Base-by-base conservation (phyloP, 2,797 vertebrate genomes). In the Antennarius maculatus region DNA sequence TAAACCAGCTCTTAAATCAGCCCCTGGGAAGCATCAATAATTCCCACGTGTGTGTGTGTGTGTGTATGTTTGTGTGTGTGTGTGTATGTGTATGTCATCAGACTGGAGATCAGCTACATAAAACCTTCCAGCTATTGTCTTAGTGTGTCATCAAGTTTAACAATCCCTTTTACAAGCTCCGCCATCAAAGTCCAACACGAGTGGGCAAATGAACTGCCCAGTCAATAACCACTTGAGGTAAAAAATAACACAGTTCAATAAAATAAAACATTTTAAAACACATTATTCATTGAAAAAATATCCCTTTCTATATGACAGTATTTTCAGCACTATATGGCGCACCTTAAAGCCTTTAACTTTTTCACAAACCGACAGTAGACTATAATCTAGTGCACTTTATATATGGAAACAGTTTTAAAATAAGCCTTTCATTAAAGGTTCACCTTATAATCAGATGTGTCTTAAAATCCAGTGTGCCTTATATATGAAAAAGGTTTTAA, bases 131-230 rank as follows among this genome's bases (percentile, higher is more conserved):
- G 51, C 72, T 69, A 60, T 65, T 86, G 79, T 86, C 79, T 87
- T 63, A 64, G 69, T 77, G 75, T 69, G 52, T 74, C 82, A 87
- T 91, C 79, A 90, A 77, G 77, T 88, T 90, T 89, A 87, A 90
- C 81, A 51, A 65, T 76, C 68, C 75, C 12, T 90, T 90, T 88
- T 79, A 91, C 77, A 69, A 3, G 48, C 61, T 82, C 67, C 12
- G 55, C 61, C 67, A 76, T 89, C 79, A 88, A 88, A 86, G 66
- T 70, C 57, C 67, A 56, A 29, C 46, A 37, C 64, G 61, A 75
- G 75, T 56, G 63, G 27, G 14, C 47, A 65, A 85, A 84, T 73
- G 28, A 72, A 82, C 57, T 59, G 69, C 73, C 74, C 78, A 77
- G 75, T 87, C 73, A 66, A 88, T 83, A 81, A 74, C 52, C 11